phyloP scores from a whole-genome alignment of 2,888 invertebrate genomes.

The Melieria crassipennis region DNA sequence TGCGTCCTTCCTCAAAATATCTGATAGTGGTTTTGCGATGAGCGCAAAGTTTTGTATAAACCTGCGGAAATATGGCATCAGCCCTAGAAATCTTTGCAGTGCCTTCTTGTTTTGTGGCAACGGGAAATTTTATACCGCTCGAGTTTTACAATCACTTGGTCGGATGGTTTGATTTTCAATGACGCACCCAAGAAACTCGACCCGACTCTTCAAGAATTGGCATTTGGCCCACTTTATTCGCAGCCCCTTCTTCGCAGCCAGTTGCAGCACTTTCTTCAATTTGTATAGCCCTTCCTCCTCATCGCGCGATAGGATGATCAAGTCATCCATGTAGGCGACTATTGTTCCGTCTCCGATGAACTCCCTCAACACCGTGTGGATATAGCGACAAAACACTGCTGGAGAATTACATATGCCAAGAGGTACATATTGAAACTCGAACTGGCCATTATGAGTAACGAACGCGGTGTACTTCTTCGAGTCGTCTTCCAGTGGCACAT shows the following conservation, averaged over 20 bases:
- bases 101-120: slow-evolving; percentile 28
- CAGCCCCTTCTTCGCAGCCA: not conserved
- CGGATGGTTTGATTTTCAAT: not conserved
- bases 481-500: too few species aligned
- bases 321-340: not conserved
- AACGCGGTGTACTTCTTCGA: too few species aligned
- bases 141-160: not conserved
- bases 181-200: too few species aligned
- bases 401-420: not conserved
- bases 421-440: not conserved
- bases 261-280: not conserved
- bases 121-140: slow-evolving; percentile 26
- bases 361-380: not conserved
- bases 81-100: slow-evolving; percentile 34
- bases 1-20: slow-evolving; percentile 38
- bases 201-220: too few species aligned
- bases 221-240: too few species aligned
- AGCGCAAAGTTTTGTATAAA: slow-evolving; percentile 35
- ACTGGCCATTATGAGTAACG: too few species aligned
- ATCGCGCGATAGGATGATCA: not conserved
- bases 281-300: not conserved
- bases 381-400: not conserved
- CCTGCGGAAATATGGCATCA: slow-evolving; percentile 38
- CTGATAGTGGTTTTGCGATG: slow-evolving; percentile 55
- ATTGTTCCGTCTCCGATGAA: not conserved